phyloP scores from a whole-genome alignment of 2,113 vertebrate species.

The Microtus richardsoni region DNA sequence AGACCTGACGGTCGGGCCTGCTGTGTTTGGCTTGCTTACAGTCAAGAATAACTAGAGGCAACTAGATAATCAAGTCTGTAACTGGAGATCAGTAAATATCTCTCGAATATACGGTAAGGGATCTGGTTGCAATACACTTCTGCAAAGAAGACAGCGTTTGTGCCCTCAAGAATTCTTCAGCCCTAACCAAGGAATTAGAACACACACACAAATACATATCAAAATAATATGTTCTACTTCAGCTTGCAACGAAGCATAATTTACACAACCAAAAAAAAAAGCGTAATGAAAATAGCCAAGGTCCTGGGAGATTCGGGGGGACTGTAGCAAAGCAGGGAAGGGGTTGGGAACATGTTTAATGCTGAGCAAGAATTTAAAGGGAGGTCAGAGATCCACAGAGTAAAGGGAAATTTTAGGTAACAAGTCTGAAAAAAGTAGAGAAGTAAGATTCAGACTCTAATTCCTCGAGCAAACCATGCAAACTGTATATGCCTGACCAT shows the following conservation, averaged over 20 bases:
- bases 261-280: background rate
- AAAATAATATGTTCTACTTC: background rate
- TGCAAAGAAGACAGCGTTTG: background rate
- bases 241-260: background rate
- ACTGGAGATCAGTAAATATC: slow-evolving; percentile 11
- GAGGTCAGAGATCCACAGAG: background rate
- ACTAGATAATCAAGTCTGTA: background rate
- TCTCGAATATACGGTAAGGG: background rate
- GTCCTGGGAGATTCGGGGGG: background rate
- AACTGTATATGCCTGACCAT: background rate
- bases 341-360: background rate
- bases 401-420: background rate
- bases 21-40: background rate
- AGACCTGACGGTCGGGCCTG: background rate
- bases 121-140: background rate
- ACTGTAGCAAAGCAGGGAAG: background rate
- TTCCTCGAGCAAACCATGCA: background rate
- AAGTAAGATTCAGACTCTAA: background rate
- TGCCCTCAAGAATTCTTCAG: background rate
- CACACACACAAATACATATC: background rate
- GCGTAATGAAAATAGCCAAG: background rate
- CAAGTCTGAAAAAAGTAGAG: background rate
- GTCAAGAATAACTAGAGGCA: background rate
- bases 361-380: background rate
- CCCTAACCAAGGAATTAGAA: background rate